Evolutionary conservation across 2,888 invertebrate species (phyloP).

Genomic region (Nephrotoma guestfalica): DNA sequence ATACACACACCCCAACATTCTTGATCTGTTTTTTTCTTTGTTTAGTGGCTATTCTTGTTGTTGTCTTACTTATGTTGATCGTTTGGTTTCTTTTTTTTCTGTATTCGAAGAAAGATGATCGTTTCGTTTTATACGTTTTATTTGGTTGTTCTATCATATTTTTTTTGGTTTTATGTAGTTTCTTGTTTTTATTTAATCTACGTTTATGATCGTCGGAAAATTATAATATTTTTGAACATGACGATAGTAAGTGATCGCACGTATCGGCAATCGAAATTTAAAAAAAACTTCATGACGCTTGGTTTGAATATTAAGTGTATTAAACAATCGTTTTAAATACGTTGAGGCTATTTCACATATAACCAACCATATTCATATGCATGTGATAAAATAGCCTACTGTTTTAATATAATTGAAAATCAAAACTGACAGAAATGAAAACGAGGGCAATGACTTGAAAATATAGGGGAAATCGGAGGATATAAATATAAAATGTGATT

Average conservation of each 20-base stretch:
- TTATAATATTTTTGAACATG: not conserved
- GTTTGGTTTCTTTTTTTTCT: not conserved
- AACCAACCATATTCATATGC: not conserved
- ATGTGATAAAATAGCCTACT: not conserved
- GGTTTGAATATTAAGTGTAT: not conserved
- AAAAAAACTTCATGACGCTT: not conserved
- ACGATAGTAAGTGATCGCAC: not conserved
- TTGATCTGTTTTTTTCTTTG: not conserved
- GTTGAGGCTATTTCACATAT: not conserved
- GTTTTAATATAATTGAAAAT: not conserved
- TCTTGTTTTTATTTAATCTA: not conserved
- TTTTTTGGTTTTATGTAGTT: not conserved
- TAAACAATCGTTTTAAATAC: not conserved
- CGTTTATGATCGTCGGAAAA: not conserved
- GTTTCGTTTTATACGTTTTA: not conserved
- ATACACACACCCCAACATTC: not conserved
- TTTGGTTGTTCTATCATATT: not conserved
- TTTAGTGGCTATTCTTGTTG: not conserved
- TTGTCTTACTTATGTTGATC: not conserved
- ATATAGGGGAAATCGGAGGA: not conserved
- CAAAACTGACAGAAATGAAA: not conserved
- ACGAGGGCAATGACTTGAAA: not conserved
- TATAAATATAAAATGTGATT: not conserved
- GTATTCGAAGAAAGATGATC: not conserved
- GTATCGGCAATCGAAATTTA: not conserved